Evolutionary conservation across 2,888 invertebrate genomes (phyloP).

Genomic region (Tetramorium bicarinatum): DNA sequence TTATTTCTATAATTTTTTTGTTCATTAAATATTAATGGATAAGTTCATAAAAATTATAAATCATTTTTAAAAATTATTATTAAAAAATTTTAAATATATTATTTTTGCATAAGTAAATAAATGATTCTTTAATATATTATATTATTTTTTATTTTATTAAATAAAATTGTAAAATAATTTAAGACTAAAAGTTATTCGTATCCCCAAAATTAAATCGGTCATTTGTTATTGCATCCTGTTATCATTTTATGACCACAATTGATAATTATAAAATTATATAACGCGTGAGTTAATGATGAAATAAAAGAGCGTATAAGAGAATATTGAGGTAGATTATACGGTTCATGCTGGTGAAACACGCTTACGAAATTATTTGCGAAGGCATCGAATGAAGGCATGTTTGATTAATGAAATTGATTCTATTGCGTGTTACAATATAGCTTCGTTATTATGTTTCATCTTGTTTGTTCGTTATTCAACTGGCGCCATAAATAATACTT

Average conservation of each 20-base stretch:
- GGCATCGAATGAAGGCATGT: neutral
- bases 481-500: neutral
- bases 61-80: neutral
- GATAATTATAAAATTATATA: neutral
- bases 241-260: neutral
- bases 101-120: neutral
- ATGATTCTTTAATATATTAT: conserved; percentile 9
- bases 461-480: conserved; percentile 25
- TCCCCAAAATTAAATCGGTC: neutral
- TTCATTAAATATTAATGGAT: neutral
- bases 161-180: neutral
- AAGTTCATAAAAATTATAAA: neutral
- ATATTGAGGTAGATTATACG: conserved; percentile 32
- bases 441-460: conserved; percentile 31
- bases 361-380: conserved; percentile 31
- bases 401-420: conserved; percentile 50
- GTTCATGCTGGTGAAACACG: neutral
- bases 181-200: neutral
- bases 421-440: conserved; percentile 14
- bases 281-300: neutral
- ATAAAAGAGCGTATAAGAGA: conserved; percentile 21
- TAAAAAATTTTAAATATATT: neutral
- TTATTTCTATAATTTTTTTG: neutral
- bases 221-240: neutral
- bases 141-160: neutral